Percentiles rank a stretch among this genome's conserved stretches.
phyloP scores from a whole-genome alignment of 2,113 vertebrate species.

The Notechis scutatus region DNA sequence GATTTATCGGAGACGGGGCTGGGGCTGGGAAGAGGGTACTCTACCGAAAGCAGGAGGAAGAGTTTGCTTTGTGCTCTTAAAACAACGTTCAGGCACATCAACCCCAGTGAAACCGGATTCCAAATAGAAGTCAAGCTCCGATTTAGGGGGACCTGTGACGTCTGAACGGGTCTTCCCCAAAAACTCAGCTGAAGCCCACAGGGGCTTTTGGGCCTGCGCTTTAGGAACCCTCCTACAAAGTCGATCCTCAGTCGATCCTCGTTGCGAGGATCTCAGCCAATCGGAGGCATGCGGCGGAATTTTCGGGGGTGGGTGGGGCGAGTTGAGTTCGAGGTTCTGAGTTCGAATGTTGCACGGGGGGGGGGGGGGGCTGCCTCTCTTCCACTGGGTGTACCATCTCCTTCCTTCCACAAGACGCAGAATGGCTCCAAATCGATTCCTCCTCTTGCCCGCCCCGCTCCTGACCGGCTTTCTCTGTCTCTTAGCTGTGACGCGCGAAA shows the following conservation, averaged over 20 bases:
- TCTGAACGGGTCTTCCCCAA: not conserved
- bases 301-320: not conserved
- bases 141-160: fast-evolving
- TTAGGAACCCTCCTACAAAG: not conserved
- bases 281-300: too few species aligned
- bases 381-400: too few species aligned
- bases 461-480: not conserved
- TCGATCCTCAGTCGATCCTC: not conserved
- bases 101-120: not conserved
- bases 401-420: not conserved
- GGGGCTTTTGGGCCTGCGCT: not conserved
- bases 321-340: not conserved
- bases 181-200: not conserved
- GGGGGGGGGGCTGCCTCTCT: too few species aligned
- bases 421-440: not conserved
- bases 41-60: too few species aligned
- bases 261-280: not conserved
- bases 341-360: not conserved
- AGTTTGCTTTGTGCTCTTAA: too few species aligned
- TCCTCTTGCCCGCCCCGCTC: not conserved
- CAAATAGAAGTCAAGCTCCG: not conserved
- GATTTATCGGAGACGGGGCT: too few species aligned
- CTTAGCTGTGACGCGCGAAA: not conserved
- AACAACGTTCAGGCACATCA: not conserved
- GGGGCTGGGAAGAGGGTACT: too few species aligned